These are phyloP conservation scores for Chaitophorus viminalis DNA, from an alignment of 2,888 invertebrate species.

Conservation along the genomic window DNA sequence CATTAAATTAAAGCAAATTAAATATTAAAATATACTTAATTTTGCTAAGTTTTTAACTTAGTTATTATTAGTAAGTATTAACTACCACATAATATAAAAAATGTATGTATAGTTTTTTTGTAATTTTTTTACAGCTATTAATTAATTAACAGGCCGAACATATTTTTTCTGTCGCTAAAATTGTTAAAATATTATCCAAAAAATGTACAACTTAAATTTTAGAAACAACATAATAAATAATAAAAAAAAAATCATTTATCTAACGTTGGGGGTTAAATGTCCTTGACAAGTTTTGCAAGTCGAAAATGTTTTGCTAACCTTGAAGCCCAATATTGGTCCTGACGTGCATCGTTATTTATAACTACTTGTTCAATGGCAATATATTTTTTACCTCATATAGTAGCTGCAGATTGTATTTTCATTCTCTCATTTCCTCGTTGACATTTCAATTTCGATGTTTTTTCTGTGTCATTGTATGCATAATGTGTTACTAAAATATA, in stretches of 20 bases:
- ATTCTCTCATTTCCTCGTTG: not conserved
- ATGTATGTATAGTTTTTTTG: no score
- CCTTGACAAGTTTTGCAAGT: constrained; percentile 46
- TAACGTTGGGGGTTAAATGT: not conserved
- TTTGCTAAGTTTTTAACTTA: no score
- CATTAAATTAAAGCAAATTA: no score
- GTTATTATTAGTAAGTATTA: no score
- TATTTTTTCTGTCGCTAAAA: not conserved
- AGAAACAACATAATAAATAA: not conserved
- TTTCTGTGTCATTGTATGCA: not conserved
- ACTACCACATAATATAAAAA: no score
- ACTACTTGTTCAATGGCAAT: constrained; percentile 16
- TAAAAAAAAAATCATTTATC: not conserved
- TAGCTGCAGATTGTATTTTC: not conserved
- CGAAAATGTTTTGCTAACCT: constrained; percentile 21
- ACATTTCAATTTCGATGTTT: constrained; percentile 24
- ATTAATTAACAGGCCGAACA: no score
- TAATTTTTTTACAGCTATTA: no score
- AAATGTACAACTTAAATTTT: not conserved
- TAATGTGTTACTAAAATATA: not conserved
- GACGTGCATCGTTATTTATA: constrained; percentile 31
- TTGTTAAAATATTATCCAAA: not conserved
- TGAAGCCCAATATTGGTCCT: constrained; percentile 31
- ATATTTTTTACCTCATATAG: constrained; percentile 6
- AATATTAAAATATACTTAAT: no score